A percentile compares a stretch with the other conserved stretches of the same genome.
Evolutionary conservation across 2,797 vertebrate genomes (phyloP).

Genomic region (Acanthurus leucopareius): DNA sequence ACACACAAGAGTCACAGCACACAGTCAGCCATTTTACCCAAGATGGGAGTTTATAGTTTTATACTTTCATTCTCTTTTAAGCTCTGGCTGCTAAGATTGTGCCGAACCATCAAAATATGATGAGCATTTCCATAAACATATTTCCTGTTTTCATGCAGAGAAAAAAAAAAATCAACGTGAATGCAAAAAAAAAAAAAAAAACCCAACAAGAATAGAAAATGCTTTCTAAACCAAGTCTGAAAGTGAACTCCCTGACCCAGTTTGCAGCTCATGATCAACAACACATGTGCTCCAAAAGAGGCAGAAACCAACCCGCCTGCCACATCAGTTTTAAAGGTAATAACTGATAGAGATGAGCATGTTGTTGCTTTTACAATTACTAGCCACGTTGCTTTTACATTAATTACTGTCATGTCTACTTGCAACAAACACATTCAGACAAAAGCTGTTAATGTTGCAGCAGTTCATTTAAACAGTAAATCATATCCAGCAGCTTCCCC

Average conservation of each 20-base stretch:
- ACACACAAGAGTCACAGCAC: slow-evolving; percentile 12
- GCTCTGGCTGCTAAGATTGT: slow-evolving; percentile 17
- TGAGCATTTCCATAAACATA: slow-evolving; percentile 58
- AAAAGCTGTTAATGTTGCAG: slow-evolving; percentile 24
- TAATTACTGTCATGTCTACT: not conserved
- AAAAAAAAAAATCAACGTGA: slow-evolving; percentile 18
- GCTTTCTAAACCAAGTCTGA: slow-evolving; percentile 6
- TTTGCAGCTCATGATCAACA: slow-evolving; percentile 45
- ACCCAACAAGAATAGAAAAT: slow-evolving; percentile 44
- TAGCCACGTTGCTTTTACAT: not conserved
- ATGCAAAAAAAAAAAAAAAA: slow-evolving; percentile 37
- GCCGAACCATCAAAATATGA: slow-evolving; percentile 52
- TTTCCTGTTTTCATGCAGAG: slow-evolving; percentile 43
- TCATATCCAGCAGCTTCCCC: slow-evolving; percentile 22
- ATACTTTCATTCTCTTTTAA: slow-evolving; percentile 40
- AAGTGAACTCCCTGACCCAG: slow-evolving; percentile 60
- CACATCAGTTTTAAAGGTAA: not conserved
- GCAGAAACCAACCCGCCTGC: slow-evolving; percentile 3
- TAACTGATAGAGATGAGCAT: not conserved
- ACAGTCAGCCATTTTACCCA: slow-evolving; percentile 15
- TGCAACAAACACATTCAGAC: slow-evolving; percentile 5
- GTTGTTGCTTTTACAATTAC: not conserved
- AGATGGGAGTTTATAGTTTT: not conserved
- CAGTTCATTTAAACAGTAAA: slow-evolving; percentile 42
- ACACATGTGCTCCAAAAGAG: not conserved